These are phyloP conservation scores for Daphoenositta chrysoptera DNA, from an alignment of 2,113 vertebrate species.

Conservation along the genomic window DNA sequence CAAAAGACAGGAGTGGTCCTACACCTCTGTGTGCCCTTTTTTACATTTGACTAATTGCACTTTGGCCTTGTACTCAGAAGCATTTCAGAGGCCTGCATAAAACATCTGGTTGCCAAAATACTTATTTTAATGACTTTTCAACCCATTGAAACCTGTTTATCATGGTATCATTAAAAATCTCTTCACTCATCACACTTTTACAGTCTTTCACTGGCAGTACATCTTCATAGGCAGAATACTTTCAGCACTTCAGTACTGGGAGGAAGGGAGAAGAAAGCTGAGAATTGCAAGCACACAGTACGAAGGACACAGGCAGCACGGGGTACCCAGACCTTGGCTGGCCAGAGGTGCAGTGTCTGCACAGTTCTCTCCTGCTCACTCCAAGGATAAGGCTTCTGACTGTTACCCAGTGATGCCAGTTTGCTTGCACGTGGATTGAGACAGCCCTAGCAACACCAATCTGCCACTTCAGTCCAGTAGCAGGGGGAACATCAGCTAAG, in stretches of 20 bases:
- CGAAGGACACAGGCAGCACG: accelerated
- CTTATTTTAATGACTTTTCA: neutral
- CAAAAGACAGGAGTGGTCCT: neutral
- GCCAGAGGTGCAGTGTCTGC: neutral
- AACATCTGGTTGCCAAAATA: neutral
- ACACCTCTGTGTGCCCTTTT: neutral
- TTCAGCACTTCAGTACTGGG: neutral
- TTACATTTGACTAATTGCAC: neutral
- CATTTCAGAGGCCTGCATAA: neutral
- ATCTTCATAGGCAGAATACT: neutral
- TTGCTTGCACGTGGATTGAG: accelerated
- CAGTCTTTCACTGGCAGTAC: neutral
- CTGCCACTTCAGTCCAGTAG: neutral
- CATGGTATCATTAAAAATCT: neutral
- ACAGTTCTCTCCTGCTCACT: neutral
- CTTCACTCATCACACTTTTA: neutral
- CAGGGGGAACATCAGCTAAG: neutral
- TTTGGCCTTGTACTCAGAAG: neutral
- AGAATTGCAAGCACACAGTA: neutral
- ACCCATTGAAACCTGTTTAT: neutral
- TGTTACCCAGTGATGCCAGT: neutral
- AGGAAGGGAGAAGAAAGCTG: neutral
- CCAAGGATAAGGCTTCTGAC: neutral
- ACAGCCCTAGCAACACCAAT: neutral
- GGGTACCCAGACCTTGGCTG: neutral